Conservation (phyloP, 2,888 invertebrate genomes). For the Oligia fasciuncula region DNA sequence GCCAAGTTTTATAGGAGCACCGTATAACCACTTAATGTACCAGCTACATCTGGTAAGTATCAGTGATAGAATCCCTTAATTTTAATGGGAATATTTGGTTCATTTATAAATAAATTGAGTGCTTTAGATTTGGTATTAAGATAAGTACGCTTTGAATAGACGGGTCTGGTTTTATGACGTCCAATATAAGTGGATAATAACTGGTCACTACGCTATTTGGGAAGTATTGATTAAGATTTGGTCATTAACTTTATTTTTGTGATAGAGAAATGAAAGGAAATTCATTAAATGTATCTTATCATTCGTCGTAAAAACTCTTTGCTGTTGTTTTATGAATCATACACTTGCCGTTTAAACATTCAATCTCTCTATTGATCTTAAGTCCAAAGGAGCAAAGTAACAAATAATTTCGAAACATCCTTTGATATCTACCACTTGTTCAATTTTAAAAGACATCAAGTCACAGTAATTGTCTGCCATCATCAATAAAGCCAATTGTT, state of each 20-base stretch:
- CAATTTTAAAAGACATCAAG: slow-evolving; percentile 59
- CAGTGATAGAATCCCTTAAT: slow-evolving; percentile 66
- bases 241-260: slow-evolving; percentile 30
- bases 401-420: slow-evolving; percentile 23
- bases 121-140: slow-evolving; percentile 65
- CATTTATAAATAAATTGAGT: slow-evolving; percentile 63
- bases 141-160: slow-evolving; percentile 53
- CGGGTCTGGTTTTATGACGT: slow-evolving; percentile 55
- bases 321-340: not conserved
- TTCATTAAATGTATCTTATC: slow-evolving; percentile 11
- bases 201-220: slow-evolving; percentile 40
- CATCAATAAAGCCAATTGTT: slow-evolving; percentile 67
- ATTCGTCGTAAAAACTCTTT: not conserved
- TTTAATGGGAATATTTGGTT: slow-evolving; percentile 66
- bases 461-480: slow-evolving; percentile 58
- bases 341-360: not conserved
- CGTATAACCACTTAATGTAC: slow-evolving; percentile 60
- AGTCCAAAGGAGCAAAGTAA: not conserved
- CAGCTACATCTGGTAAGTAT: slow-evolving; percentile 67
- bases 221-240: slow-evolving; percentile 42
- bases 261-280: slow-evolving; percentile 34
- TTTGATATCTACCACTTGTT: slow-evolving; percentile 43
- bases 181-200: slow-evolving; percentile 55
- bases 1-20: slow-evolving; percentile 61
- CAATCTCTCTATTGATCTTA: not conserved